Percentiles rank a stretch among this genome's conserved stretches.
These are phyloP conservation scores for Limnephilus marmoratus DNA, from an alignment of 2,888 invertebrate species.

Conservation along the genomic window DNA sequence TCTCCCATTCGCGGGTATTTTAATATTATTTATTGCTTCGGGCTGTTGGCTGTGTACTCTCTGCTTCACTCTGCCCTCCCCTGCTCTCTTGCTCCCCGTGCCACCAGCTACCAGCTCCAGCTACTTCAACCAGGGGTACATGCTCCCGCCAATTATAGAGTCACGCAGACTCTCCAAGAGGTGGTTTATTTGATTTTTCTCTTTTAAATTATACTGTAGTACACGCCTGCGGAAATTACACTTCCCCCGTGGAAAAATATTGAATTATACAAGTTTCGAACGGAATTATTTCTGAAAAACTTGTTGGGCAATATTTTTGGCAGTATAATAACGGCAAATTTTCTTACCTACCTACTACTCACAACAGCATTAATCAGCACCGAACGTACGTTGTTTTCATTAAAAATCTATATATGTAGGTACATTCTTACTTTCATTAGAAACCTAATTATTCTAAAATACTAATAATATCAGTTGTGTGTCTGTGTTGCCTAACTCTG, in stretches of 20 bases:
- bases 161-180: constrained; percentile 54
- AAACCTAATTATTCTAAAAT: neutral
- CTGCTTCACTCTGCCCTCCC: neutral
- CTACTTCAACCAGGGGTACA: neutral
- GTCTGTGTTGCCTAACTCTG: no score
- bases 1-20: constrained; percentile 55
- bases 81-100: neutral
- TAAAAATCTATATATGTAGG: neutral
- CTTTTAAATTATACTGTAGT: constrained; percentile 52
- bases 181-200: constrained; percentile 62
- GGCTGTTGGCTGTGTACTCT: constrained; percentile 30
- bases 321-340: neutral
- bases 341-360: no score
- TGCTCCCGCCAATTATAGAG: constrained; percentile 63
- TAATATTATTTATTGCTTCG: constrained; percentile 61
- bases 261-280: neutral
- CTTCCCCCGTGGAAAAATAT: neutral
- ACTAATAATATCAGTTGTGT: no score
- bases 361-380: no score
- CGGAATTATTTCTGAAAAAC: neutral
- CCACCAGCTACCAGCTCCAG: neutral
- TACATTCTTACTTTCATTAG: neutral
- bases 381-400: no score
- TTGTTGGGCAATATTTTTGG: neutral
- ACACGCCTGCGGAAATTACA: neutral